phyloP scores from a whole-genome alignment of 1,140 invertebrate species.

The Caerostris extrusa region DNA sequence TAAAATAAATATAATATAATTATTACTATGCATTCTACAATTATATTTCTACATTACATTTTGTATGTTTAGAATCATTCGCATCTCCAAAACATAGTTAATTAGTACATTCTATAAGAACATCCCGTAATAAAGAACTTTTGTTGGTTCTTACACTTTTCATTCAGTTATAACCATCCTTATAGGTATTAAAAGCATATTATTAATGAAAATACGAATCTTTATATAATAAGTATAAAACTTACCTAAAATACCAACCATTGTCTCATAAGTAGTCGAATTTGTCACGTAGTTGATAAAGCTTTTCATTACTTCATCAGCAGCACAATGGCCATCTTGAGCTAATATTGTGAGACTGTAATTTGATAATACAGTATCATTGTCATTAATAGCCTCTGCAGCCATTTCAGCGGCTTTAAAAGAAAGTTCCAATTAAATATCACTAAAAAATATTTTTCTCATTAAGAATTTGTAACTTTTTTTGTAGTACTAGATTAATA shows the following conservation, averaged over 20 bases:
- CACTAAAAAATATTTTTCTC: no score
- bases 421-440: constrained; percentile 43
- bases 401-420: constrained; percentile 86
- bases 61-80: no score
- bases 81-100: no score
- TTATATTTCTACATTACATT: no score
- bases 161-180: background rate
- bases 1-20: no score
- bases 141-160: no score
- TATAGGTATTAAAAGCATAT: background rate
- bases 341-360: constrained; percentile 84
- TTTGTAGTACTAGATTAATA: no score
- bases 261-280: constrained; percentile 82
- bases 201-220: background rate
- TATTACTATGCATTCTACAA: no score
- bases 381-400: constrained; percentile 85
- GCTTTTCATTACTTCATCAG: constrained; percentile 89
- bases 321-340: constrained; percentile 87
- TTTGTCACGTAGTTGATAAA: constrained; percentile 89
- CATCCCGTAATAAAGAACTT: no score
- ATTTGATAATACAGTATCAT: constrained; percentile 85
- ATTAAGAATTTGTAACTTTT: no score
- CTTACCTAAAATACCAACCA: constrained; percentile 88
- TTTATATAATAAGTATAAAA: background rate
- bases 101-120: no score